phyloP scores from a whole-genome alignment of 2,888 invertebrate genomes.

The Rotaria magnacalcarata region DNA sequence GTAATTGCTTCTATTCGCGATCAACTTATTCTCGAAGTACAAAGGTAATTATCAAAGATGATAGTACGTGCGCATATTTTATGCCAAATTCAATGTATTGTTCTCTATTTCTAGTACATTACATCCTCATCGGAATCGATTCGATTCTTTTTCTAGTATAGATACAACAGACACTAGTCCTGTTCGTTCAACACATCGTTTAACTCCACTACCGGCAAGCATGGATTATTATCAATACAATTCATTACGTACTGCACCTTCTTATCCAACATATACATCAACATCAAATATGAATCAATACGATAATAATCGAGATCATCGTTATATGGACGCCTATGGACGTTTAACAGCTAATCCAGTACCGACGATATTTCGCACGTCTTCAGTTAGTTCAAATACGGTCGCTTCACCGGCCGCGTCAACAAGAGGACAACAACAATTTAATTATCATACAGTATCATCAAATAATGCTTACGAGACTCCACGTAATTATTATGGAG shows the following conservation, averaged over 20 bases:
- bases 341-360: slow-evolving; percentile 7
- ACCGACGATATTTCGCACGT: neutral
- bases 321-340: slow-evolving; percentile 24
- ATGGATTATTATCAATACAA: slow-evolving; percentile 27
- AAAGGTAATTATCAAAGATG: neutral
- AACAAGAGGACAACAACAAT: neutral
- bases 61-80: no score
- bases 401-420: neutral
- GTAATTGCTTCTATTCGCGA: neutral
- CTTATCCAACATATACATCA: neutral
- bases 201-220: neutral
- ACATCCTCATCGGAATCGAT: neutral
- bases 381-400: neutral
- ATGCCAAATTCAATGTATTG: neutral
- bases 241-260: neutral
- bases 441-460: neutral
- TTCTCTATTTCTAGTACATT: neutral
- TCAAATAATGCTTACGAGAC: neutral
- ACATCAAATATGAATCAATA: neutral
- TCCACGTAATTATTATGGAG: neutral
- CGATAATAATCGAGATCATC: neutral
- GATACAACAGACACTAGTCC: slow-evolving; percentile 5
- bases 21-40: neutral
- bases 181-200: neutral
- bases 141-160: neutral